These are phyloP conservation scores for Orius laevigatus DNA, from an alignment of 1,140 invertebrate genomes.

Conservation along the genomic window DNA sequence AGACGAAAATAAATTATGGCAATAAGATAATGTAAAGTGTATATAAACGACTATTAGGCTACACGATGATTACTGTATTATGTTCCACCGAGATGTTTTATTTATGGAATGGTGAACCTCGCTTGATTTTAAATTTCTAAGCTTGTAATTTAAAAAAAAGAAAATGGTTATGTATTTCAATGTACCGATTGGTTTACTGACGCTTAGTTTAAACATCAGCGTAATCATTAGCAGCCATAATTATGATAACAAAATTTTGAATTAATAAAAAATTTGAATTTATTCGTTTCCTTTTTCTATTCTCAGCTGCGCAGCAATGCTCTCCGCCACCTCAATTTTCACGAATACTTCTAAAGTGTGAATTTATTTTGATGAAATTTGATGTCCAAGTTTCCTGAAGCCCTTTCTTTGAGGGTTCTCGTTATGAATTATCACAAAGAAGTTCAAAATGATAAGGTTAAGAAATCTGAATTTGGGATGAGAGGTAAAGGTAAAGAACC, in stretches of 20 bases:
- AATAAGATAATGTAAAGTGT: conserved; percentile 14
- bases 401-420: no score
- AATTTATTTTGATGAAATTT: no score
- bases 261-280: no score
- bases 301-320: no score
- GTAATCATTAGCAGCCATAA: conserved; percentile 17
- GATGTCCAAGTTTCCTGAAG: no score
- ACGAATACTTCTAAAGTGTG: no score
- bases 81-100: neutral
- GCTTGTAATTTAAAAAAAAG: conserved; percentile 8
- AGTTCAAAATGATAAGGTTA: no score
- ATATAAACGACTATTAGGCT: conserved; percentile 6
- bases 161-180: conserved; percentile 7
- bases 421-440: no score
- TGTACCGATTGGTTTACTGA: conserved; percentile 2
- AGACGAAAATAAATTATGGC: conserved; percentile 9
- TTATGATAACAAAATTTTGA: conserved; percentile 10
- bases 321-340: no score
- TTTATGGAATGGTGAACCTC: conserved; percentile 14
- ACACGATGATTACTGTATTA: conserved; percentile 1
- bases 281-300: no score
- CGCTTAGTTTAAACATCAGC: conserved; percentile 11
- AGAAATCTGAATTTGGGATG: no score
- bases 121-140: conserved; percentile 9
- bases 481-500: no score